Percentiles rank a stretch among this genome's conserved stretches.
phyloP scores from a whole-genome alignment of 1,140 invertebrate genomes.

The Leptinotarsa undecemlineata region DNA sequence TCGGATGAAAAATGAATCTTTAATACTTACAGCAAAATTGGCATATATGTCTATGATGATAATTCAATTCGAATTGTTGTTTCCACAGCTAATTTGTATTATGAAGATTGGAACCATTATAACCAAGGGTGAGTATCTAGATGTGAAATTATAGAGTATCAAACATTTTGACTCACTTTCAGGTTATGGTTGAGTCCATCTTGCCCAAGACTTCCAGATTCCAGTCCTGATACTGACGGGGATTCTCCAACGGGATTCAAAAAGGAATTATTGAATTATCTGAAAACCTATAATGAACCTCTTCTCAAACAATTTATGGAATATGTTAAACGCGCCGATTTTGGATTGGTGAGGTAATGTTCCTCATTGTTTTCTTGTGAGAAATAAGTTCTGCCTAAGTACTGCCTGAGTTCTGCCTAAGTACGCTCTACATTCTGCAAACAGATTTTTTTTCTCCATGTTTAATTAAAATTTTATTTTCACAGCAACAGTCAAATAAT shows the following conservation, averaged over 20 bases:
- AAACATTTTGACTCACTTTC: constrained; percentile 7
- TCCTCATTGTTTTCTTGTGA: too few species aligned
- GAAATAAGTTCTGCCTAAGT: too few species aligned
- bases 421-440: too few species aligned
- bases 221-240: constrained; percentile 64
- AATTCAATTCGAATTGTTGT: constrained; percentile 82
- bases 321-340: constrained; percentile 75
- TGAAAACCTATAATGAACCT: constrained; percentile 72
- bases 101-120: constrained; percentile 90
- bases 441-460: too few species aligned
- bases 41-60: constrained; percentile 83
- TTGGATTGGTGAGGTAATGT: constrained; percentile 75
- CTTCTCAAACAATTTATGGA: constrained; percentile 74
- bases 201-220: constrained; percentile 64
- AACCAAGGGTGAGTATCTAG: constrained; percentile 78
- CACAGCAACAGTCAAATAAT: too few species aligned
- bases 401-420: too few species aligned
- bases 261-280: constrained; percentile 79
- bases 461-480: too few species aligned
- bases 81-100: constrained; percentile 90
- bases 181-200: constrained; percentile 86
- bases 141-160: background rate
- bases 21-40: constrained; percentile 75
- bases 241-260: constrained; percentile 88
- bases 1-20: background rate